These are phyloP conservation scores for Buteo buteo DNA, from an alignment of 2,113 vertebrate genomes.

Conservation along the genomic window DNA sequence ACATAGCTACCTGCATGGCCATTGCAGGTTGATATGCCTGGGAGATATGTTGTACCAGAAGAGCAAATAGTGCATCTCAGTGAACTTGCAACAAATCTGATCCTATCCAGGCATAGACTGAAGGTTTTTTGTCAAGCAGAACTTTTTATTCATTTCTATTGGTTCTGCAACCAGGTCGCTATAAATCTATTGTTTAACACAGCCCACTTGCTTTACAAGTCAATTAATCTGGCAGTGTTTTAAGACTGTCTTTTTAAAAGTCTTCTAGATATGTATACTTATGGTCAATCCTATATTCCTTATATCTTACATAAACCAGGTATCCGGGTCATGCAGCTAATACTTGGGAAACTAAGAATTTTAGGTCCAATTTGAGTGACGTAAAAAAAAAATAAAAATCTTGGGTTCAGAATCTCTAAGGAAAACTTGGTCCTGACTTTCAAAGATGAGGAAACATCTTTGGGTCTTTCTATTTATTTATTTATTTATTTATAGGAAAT, in stretches of 20 bases:
- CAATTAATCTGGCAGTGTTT: not conserved
- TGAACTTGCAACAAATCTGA: not conserved
- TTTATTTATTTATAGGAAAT: not conserved
- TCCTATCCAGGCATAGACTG: not conserved
- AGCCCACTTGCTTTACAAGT: not conserved
- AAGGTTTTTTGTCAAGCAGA: not conserved
- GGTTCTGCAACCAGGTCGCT: not conserved
- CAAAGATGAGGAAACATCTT: not conserved
- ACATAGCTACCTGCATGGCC: not conserved
- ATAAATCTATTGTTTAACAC: not conserved
- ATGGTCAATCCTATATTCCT: not conserved
- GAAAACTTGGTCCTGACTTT: not conserved
- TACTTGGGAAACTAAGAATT: not conserved
- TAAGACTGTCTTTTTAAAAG: not conserved
- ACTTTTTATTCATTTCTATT: not conserved
- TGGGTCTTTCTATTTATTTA: not conserved
- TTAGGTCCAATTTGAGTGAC: not conserved
- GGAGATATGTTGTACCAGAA: not conserved
- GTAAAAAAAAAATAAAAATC: not conserved
- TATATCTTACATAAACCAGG: not conserved
- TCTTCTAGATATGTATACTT: not conserved
- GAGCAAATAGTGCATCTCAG: not conserved
- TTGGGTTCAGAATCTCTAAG: not conserved
- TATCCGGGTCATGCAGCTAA: not conserved
- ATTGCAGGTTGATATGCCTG: not conserved